phyloP scores from a whole-genome alignment of 2,797 vertebrate genomes.

The Macrochelys suwanniensis region DNA sequence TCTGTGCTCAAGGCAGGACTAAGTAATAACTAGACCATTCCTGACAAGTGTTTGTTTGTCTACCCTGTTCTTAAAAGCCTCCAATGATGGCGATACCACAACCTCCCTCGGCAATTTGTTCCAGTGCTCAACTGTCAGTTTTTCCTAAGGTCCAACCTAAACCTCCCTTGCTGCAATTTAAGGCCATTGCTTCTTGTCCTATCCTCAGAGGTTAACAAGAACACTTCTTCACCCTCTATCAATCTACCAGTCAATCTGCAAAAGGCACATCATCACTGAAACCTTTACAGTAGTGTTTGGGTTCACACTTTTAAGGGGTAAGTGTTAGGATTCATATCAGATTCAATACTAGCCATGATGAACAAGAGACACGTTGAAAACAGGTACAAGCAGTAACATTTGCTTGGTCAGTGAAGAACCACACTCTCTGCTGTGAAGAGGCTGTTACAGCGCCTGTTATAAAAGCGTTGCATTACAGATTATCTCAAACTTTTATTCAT shows the following conservation, averaged over 20 bases:
- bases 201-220: background rate
- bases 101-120: background rate
- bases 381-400: accelerated
- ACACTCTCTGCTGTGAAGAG: background rate
- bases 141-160: background rate
- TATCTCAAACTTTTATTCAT: background rate
- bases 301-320: background rate
- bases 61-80: background rate
- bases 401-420: background rate
- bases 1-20: background rate
- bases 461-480: background rate
- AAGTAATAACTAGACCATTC: background rate
- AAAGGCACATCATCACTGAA: background rate
- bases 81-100: background rate
- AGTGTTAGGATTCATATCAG: background rate
- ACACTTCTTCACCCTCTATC: background rate
- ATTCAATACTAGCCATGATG: background rate
- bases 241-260: background rate
- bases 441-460: background rate
- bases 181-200: background rate
- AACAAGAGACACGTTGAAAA: background rate
- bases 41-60: background rate
- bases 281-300: background rate
- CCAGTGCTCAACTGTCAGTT: background rate
- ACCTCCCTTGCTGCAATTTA: background rate